Evolutionary conservation across 2,113 vertebrate species (phyloP).

Genomic region (Xiphophorus maculatus): DNA sequence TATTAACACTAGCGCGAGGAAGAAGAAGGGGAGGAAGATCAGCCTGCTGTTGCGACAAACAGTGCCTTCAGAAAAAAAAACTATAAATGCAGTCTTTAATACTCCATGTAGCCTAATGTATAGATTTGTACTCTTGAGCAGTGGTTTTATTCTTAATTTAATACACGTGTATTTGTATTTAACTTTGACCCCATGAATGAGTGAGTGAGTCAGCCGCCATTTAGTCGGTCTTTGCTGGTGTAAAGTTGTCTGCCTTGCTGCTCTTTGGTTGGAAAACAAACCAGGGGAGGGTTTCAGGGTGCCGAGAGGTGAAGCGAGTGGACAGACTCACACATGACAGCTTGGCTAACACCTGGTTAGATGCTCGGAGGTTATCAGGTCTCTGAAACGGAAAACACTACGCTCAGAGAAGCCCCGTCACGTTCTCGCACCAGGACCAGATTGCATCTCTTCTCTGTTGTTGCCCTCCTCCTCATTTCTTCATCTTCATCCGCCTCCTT

Average conservation of each 20-base stretch:
- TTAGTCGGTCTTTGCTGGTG: constrained; percentile 13
- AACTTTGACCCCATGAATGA: constrained; percentile 39
- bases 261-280: background rate
- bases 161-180: constrained; percentile 78
- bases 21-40: constrained; percentile 61
- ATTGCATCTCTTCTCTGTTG: background rate
- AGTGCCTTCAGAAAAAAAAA: constrained; percentile 81
- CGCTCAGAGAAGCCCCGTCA: background rate
- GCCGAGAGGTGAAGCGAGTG: background rate
- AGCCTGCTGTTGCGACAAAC: constrained; percentile 78
- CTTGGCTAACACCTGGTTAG: too few relatives aligned
- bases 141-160: constrained; percentile 75
- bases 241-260: constrained; percentile 31
- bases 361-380: background rate
- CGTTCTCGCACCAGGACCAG: background rate
- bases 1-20: constrained; percentile 69
- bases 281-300: background rate
- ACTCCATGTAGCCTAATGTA: constrained; percentile 79
- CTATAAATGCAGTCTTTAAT: constrained; percentile 79
- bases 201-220: constrained; percentile 24
- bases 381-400: constrained; percentile 18
- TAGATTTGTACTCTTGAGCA: constrained; percentile 75
- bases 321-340: too few relatives aligned
- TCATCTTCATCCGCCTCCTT: background rate
- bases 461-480: background rate